phyloP scores from a whole-genome alignment of 2,888 invertebrate species.

The Patella ulyssiponensis region DNA sequence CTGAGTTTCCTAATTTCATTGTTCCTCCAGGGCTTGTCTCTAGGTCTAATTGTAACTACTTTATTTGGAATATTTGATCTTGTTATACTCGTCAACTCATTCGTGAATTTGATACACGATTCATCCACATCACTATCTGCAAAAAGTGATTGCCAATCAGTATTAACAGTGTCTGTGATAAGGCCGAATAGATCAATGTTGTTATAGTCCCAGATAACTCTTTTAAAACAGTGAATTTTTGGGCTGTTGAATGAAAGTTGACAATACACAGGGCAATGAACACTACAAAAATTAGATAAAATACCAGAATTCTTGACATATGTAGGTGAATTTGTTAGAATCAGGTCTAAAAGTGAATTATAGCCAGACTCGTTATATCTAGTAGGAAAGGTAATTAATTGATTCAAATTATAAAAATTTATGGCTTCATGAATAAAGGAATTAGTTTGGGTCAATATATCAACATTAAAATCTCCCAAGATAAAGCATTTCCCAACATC shows the following conservation, averaged over 20 bases:
- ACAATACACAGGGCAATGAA: slow-evolving; percentile 4
- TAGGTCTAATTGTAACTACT: slow-evolving; percentile 8
- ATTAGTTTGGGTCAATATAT: background rate
- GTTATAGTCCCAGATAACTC: background rate
- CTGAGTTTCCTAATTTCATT: background rate
- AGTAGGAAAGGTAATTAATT: background rate
- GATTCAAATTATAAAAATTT: background rate
- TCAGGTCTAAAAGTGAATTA: background rate
- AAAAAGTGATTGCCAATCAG: background rate
- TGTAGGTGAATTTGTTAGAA: background rate
- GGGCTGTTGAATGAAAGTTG: background rate
- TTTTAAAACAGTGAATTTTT: background rate
- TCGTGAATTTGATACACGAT: background rate
- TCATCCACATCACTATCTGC: background rate
- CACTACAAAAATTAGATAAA: background rate
- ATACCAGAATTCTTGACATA: background rate
- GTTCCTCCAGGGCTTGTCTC: slow-evolving; percentile 1
- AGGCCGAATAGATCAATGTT: background rate
- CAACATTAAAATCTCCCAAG: slow-evolving; percentile 10
- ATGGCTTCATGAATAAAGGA: slow-evolving; percentile 5
- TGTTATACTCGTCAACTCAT: background rate
- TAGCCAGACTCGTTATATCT: background rate
- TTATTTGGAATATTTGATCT: slow-evolving; percentile 1
- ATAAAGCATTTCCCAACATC: background rate
- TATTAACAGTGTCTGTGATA: background rate